Conservation (phyloP, 1,140 invertebrate genomes). For the Hycleus cichorii region DNA sequence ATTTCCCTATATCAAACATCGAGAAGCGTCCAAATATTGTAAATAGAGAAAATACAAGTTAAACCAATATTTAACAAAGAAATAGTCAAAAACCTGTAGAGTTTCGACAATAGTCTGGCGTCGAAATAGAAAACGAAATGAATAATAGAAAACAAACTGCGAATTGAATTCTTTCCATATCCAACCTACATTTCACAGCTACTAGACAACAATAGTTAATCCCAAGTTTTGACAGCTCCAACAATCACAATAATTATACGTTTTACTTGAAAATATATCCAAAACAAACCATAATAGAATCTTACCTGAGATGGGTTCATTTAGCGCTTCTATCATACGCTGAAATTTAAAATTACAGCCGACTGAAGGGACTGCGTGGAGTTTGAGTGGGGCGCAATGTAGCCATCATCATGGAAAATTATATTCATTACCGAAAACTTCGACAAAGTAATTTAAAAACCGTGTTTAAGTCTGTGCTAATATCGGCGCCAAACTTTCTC, state of each 20-base stretch:
- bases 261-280: slow-evolving; percentile 20
- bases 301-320: too few species aligned
- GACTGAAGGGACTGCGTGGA: too few species aligned
- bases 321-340: too few species aligned
- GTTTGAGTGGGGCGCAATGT: too few species aligned
- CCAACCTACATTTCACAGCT: slow-evolving; percentile 24
- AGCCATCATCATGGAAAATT: not conserved
- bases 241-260: slow-evolving; percentile 30
- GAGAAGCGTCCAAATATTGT: not conserved
- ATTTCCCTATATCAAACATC: not conserved
- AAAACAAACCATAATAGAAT: slow-evolving; percentile 17
- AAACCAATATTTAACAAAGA: slow-evolving; percentile 27
- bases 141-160: slow-evolving; percentile 9
- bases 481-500: slow-evolving; percentile 14
- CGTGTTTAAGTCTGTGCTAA: slow-evolving; percentile 24
- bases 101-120: not conserved
- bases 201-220: slow-evolving; percentile 24
- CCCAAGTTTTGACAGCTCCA: slow-evolving; percentile 27
- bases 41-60: slow-evolving; percentile 19
- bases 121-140: not conserved
- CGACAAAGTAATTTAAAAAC: slow-evolving; percentile 19
- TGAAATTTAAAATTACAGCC: too few species aligned
- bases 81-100: slow-evolving; percentile 24
- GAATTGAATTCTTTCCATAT: slow-evolving; percentile 9
- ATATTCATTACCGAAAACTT: slow-evolving; percentile 12